Percentiles rank a stretch among this genome's conserved stretches.
These are phyloP conservation scores for Reticulitermes lucifugus DNA, from an alignment of 2,888 invertebrate genomes.

Conservation along the genomic window DNA sequence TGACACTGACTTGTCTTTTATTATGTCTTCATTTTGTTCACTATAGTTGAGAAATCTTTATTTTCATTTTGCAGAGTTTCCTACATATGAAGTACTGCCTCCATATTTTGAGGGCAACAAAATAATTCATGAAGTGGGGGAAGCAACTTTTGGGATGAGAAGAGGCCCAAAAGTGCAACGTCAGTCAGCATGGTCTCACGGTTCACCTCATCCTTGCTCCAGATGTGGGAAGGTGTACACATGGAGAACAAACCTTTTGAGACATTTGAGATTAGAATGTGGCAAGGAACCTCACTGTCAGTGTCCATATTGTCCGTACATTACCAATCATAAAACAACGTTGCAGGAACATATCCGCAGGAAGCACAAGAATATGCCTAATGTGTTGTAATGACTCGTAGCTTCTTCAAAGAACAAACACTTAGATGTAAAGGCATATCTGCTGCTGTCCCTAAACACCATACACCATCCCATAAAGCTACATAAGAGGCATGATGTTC, in stretches of 20 bases:
- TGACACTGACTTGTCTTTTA: too few species aligned
- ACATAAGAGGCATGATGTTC: too few species aligned
- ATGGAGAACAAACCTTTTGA: constrained; percentile 44
- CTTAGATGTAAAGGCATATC: too few species aligned
- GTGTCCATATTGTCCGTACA: constrained; percentile 56
- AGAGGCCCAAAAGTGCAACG: background rate
- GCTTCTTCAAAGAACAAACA: too few species aligned
- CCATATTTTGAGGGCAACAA: background rate
- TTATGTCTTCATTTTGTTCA: too few species aligned
- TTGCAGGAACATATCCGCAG: constrained; percentile 37
- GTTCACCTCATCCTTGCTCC: background rate
- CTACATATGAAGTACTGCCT: background rate
- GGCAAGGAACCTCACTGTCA: constrained; percentile 58
- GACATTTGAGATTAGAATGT: constrained; percentile 60
- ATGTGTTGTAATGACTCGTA: background rate
- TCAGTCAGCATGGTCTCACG: background rate
- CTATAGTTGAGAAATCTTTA: background rate
- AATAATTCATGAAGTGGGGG: background rate
- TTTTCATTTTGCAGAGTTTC: constrained; percentile 2
- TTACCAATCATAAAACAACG: constrained; percentile 41
- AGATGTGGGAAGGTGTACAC: constrained; percentile 11
- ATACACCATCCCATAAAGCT: too few species aligned
- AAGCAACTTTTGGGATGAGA: background rate
- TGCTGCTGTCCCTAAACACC: too few species aligned
- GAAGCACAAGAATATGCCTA: constrained; percentile 25